Evolutionary conservation across 2,113 vertebrate species (phyloP).

Genomic region (Prolemur simus): DNA sequence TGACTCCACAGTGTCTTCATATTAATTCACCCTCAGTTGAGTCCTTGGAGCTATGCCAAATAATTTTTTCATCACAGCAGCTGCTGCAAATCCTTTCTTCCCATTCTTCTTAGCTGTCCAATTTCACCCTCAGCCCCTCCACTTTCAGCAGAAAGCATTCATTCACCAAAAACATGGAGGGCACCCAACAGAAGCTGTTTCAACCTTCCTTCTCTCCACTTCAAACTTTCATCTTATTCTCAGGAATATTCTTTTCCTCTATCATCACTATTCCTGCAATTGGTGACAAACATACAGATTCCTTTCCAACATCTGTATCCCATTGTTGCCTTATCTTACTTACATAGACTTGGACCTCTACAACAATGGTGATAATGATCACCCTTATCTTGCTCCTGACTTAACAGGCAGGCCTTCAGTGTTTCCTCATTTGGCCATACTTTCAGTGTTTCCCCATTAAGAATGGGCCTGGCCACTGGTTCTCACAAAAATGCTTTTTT

Average conservation of each 20-base stretch:
- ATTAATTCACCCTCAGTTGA: neutral
- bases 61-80: neutral
- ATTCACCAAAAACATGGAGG: neutral
- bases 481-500: no score
- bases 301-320: neutral
- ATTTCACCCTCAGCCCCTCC: neutral
- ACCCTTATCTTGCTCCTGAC: neutral
- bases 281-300: neutral
- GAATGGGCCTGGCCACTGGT: neutral
- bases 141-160: neutral
- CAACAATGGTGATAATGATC: neutral
- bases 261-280: neutral
- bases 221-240: neutral
- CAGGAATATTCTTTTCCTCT: slow-evolving; percentile 16
- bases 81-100: neutral
- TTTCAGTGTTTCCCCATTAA: neutral
- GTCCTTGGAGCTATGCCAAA: neutral
- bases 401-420: neutral
- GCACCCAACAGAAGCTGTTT: neutral
- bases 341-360: neutral
- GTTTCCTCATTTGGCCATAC: neutral
- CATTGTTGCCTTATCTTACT: neutral
- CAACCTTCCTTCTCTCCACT: neutral
- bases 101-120: neutral
- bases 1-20: neutral